Evolutionary conservation across 92 coral and sea anemone species (phyloP).

Genomic region (Porites divaricata): DNA sequence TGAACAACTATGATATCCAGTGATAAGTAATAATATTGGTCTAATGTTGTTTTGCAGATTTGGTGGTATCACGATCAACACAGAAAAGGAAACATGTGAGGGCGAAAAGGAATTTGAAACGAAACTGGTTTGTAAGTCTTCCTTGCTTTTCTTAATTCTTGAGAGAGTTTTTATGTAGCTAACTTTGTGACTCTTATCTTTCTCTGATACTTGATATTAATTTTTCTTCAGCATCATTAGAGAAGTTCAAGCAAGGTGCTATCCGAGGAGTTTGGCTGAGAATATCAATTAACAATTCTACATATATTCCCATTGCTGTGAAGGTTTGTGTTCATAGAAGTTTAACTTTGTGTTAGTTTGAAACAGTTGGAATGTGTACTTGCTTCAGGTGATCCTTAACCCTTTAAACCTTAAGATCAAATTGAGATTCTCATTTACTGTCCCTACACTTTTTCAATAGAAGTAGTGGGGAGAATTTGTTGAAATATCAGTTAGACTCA

Average conservation of each 20-base stretch:
- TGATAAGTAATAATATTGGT: background rate
- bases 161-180: background rate
- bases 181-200: background rate
- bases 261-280: conserved; percentile 88
- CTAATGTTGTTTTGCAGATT: conserved; percentile 46
- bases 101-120: conserved; percentile 65
- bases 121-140: conserved; percentile 63
- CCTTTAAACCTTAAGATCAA: too few species aligned
- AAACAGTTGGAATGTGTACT: too few species aligned
- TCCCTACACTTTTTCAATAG: too few species aligned
- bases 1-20: background rate
- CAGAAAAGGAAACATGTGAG: conserved; percentile 36
- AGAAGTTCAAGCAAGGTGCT: conserved; percentile 50
- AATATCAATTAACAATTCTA: conserved; percentile 69
- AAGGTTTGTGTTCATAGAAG: conserved; percentile 39
- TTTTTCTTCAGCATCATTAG: conserved; percentile 65
- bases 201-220: too few species aligned
- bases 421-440: too few species aligned
- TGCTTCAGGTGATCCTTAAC: too few species aligned
- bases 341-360: too few species aligned
- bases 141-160: background rate
- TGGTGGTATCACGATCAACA: conserved; percentile 80
- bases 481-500: too few species aligned
- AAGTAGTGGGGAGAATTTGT: too few species aligned
- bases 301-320: conserved; percentile 83